These are phyloP conservation scores for Liolophura sinensis DNA, from an alignment of 1,140 invertebrate species.

Conservation along the genomic window DNA sequence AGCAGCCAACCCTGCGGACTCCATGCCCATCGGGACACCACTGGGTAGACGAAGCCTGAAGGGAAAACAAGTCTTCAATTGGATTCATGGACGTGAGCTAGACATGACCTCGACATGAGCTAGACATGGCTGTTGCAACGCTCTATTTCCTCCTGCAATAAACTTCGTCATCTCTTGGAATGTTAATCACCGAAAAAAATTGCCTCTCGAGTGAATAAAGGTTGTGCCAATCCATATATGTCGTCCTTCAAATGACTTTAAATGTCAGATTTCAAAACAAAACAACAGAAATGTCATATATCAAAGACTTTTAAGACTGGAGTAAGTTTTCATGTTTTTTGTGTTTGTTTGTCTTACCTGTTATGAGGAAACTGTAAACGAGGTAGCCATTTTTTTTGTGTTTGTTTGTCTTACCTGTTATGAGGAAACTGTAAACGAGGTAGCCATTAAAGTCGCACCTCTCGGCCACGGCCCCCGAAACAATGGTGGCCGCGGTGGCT, in stretches of 20 bases:
- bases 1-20: conserved; percentile 58
- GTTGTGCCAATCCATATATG: too few species aligned
- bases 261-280: neutral
- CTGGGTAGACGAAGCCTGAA: conserved; percentile 64
- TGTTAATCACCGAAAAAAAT: too few species aligned
- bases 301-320: neutral
- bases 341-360: conserved; percentile 47
- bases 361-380: conserved; percentile 61
- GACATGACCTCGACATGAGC: too few species aligned
- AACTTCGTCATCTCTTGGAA: too few species aligned
- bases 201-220: too few species aligned
- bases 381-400: conserved; percentile 62
- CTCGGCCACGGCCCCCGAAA: conserved; percentile 64
- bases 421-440: conserved; percentile 60
- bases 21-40: conserved; percentile 67
- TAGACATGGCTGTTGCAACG: too few species aligned
- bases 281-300: neutral
- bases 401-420: too few species aligned
- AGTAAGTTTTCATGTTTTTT: neutral
- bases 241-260: too few species aligned
- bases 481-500: conserved; percentile 30
- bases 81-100: neutral
- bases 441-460: conserved; percentile 62
- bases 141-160: too few species aligned
- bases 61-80: conserved; percentile 2